A percentile compares a stretch with the other conserved stretches of the same genome.
These are phyloP conservation scores for Australoheros facetus DNA, from an alignment of 2,797 vertebrate genomes.

Conservation along the genomic window DNA sequence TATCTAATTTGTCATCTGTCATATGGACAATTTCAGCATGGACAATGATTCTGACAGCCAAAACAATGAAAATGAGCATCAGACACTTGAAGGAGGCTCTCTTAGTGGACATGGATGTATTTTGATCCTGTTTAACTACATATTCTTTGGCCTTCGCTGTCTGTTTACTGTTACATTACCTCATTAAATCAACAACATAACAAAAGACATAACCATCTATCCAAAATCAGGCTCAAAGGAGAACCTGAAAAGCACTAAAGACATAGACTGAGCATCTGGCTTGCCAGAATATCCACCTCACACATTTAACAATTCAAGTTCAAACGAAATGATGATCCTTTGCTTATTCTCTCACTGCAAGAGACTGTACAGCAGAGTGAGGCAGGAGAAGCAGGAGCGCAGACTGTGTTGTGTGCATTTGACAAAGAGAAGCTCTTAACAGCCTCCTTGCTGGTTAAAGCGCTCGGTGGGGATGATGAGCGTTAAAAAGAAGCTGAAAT, in stretches of 20 bases:
- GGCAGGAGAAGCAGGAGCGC: conserved; percentile 39
- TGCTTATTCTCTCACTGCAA: conserved; percentile 23
- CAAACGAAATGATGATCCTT: conserved; percentile 20
- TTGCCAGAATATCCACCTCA: conserved; percentile 16
- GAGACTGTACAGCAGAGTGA: conserved; percentile 26
- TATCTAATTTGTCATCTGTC: conserved; percentile 76
- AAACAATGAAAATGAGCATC: conserved; percentile 54
- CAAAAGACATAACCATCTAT: background rate
- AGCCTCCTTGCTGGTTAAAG: conserved; percentile 43
- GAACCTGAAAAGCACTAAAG: background rate
- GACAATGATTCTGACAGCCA: conserved; percentile 61
- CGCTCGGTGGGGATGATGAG: conserved; percentile 41
- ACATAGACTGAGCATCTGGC: conserved; percentile 1
- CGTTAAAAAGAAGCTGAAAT: conserved; percentile 31
- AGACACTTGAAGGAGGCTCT: conserved; percentile 8
- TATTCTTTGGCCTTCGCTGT: no score
- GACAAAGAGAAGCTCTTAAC: conserved; percentile 58
- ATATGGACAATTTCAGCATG: conserved; percentile 60
- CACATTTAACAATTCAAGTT: conserved; percentile 32
- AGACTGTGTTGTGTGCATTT: conserved; percentile 68
- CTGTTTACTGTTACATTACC: background rate
- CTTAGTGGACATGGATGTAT: background rate
- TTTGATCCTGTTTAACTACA: background rate
- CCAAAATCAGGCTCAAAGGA: background rate
- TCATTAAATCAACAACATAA: background rate